Percentiles rank a stretch among this genome's conserved stretches.
phyloP scores from a whole-genome alignment of 2,888 invertebrate genomes.

The Acanthoscelides obtectus region DNA sequence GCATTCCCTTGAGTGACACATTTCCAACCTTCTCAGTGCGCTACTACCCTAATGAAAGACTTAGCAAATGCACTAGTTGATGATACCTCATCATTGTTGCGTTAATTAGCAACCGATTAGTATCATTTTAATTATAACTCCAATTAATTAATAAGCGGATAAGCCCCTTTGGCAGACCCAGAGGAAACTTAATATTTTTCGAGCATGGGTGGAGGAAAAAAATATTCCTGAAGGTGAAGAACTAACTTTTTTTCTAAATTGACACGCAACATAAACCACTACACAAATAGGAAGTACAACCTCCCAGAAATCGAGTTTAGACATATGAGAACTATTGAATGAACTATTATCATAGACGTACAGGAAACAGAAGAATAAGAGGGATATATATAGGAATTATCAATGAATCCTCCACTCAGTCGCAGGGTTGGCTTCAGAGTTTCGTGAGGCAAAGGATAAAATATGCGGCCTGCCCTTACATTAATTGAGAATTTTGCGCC shows the following conservation, averaged over 20 bases:
- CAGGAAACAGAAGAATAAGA: too few species aligned
- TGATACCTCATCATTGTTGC: slow-evolving; percentile 30
- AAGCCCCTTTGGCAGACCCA: background rate
- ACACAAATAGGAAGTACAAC: too few species aligned
- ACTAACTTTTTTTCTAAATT: background rate
- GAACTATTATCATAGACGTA: too few species aligned
- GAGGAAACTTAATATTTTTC: background rate
- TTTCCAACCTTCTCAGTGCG: slow-evolving; percentile 14
- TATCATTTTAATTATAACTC: background rate
- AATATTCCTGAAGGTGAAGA: background rate
- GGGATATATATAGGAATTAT: too few species aligned
- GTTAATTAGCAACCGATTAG: background rate
- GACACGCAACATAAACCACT: too few species aligned
- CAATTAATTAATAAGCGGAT: background rate
- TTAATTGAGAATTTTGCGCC: too few species aligned
- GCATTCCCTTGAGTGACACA: background rate
- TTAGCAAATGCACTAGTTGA: slow-evolving; percentile 44
- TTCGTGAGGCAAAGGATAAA: too few species aligned
- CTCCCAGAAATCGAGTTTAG: too few species aligned
- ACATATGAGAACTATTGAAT: too few species aligned
- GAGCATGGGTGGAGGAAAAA: background rate
- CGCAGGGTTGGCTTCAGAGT: too few species aligned
- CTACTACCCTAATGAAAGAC: slow-evolving; percentile 31
- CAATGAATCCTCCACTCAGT: too few species aligned
- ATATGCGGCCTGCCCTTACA: too few species aligned